These are phyloP conservation scores for Columbina picui DNA, from an alignment of 2,113 vertebrate genomes.

Conservation along the genomic window DNA sequence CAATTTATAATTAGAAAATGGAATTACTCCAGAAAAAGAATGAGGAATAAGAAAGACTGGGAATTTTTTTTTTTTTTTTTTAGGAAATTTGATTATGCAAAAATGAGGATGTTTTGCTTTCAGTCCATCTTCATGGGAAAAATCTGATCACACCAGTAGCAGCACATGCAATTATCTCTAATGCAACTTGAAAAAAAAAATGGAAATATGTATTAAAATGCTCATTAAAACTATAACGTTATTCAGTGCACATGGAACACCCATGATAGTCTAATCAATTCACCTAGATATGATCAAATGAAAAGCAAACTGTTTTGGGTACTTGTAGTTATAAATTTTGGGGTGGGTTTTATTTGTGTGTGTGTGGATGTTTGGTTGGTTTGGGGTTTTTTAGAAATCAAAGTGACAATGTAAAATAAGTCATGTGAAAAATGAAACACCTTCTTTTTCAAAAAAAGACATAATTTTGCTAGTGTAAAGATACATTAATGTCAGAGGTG, in stretches of 20 bases:
- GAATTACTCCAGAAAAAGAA: not conserved
- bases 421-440: not conserved
- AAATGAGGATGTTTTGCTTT: not conserved
- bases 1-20: not conserved
- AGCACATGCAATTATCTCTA: not conserved
- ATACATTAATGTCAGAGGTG: not conserved
- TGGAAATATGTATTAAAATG: not conserved
- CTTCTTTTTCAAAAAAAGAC: not conserved
- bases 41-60: not conserved
- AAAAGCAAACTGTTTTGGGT: not conserved
- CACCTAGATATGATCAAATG: not conserved
- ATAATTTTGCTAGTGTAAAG: not conserved
- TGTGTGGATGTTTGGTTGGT: accelerated
- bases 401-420: not conserved
- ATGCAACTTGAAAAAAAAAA: not conserved
- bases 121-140: not conserved
- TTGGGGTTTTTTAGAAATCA: not conserved
- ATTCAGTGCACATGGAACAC: not conserved
- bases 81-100: not conserved
- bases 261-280: not conserved
- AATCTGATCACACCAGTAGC: not conserved
- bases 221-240: not conserved
- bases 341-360: not conserved
- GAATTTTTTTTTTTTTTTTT: too few relatives aligned
- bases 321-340: not conserved